These are phyloP conservation scores for Lanistes nyassanus DNA, from an alignment of 1,140 invertebrate genomes.

Conservation along the genomic window DNA sequence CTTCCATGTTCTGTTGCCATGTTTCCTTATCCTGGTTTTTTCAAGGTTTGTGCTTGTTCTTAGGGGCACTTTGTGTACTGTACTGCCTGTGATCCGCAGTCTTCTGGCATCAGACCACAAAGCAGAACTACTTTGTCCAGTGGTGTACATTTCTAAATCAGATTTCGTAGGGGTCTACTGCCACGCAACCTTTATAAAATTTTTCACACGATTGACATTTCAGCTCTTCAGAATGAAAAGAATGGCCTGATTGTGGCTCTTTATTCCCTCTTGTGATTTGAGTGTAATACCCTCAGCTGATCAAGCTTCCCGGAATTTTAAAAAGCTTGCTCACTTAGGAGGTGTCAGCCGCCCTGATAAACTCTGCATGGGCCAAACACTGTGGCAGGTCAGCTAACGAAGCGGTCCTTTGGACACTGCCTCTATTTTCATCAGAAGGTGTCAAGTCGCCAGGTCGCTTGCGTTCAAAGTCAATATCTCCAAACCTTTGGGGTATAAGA, in stretches of 20 bases:
- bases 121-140: no score
- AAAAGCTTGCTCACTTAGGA: no score
- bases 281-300: no score
- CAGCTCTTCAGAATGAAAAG: no score
- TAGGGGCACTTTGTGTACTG: constrained; percentile 1
- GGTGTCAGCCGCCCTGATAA: background rate
- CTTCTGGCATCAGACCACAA: background rate
- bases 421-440: background rate
- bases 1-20: constrained; percentile 1
- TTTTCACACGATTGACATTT: no score
- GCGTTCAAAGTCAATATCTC: background rate
- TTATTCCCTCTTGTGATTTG: no score
- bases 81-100: background rate
- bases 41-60: background rate
- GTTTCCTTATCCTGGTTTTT: background rate
- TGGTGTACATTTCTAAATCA: no score
- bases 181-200: no score
- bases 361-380: background rate
- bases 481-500: background rate
- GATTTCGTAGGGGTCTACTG: no score
- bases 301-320: no score
- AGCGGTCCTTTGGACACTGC: background rate
- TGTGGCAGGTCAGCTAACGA: background rate
- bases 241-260: no score
- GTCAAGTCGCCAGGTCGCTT: no score